phyloP scores from a whole-genome alignment of 53 echinoderm and acorn worm species.

The Glandiceps talaboti region DNA sequence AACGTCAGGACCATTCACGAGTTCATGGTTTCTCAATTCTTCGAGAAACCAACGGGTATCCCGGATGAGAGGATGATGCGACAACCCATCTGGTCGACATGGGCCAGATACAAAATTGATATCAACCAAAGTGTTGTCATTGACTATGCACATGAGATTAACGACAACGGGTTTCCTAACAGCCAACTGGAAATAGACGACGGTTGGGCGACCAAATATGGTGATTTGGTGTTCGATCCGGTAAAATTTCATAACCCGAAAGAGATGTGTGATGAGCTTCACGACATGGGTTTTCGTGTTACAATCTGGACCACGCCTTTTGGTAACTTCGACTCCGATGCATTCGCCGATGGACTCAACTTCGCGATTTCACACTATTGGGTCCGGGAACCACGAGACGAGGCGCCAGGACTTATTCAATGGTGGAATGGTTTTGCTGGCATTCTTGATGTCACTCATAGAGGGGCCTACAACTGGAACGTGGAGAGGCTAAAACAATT shows the following conservation, averaged over 20 bases:
- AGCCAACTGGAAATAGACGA: constrained; percentile 91
- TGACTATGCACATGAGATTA: constrained; percentile 54
- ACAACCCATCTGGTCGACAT: constrained; percentile 84
- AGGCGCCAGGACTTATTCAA: constrained; percentile 32
- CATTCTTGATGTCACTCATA: constrained; percentile 81
- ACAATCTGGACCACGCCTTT: constrained; percentile 83
- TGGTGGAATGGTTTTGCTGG: constrained; percentile 91
- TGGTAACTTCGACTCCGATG: constrained; percentile 49
- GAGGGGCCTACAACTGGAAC: constrained; percentile 66
- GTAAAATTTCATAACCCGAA: constrained; percentile 49
- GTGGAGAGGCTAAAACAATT: constrained; percentile 46
- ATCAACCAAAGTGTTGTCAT: constrained; percentile 47
- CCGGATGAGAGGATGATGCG: constrained; percentile 79
- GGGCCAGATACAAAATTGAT: constrained; percentile 72
- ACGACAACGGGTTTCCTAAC: constrained; percentile 65
- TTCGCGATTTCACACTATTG: constrained; percentile 39
- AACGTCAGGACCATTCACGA: constrained; percentile 49
- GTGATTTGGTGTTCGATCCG: constrained; percentile 71
- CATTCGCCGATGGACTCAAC: constrained; percentile 33
- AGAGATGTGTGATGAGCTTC: constrained; percentile 43
- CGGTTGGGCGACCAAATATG: constrained; percentile 53
- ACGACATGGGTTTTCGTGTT: constrained; percentile 74
- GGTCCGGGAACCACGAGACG: constrained; percentile 32
- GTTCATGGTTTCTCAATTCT: constrained; percentile 32
- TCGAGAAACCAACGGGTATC: constrained; percentile 41